These are phyloP conservation scores for Plebejus argus DNA, from an alignment of 2,888 invertebrate genomes.

Conservation along the genomic window DNA sequence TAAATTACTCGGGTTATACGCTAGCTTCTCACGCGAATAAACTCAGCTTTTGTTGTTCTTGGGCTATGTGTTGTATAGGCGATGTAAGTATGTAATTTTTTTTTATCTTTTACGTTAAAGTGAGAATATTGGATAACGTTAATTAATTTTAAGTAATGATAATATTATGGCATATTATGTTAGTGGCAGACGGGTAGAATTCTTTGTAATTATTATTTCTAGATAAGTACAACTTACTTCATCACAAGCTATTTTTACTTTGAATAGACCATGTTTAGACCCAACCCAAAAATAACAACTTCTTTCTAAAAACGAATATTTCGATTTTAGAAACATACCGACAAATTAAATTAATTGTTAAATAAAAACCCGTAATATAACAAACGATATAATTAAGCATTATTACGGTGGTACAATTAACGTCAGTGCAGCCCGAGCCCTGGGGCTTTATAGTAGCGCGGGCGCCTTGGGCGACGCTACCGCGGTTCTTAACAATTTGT, in stretches of 20 bases:
- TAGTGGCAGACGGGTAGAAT: neutral
- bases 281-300: too few relatives aligned
- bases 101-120: neutral
- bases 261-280: too few relatives aligned
- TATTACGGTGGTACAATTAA: neutral
- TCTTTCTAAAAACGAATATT: neutral
- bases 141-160: neutral
- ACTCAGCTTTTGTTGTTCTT: conserved; percentile 1
- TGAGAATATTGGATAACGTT: neutral
- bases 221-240: neutral
- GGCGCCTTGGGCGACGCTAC: conserved; percentile 6
- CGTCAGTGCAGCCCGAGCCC: neutral
- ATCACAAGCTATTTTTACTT: too few relatives aligned
- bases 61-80: neutral
- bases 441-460: neutral
- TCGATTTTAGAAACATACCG: neutral
- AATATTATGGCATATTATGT: neutral
- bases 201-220: neutral
- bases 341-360: neutral
- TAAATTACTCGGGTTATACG: conserved; percentile 38
- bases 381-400: conserved; percentile 15
- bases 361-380: neutral
- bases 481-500: conserved; percentile 4
- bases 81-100: neutral
- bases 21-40: conserved; percentile 33